phyloP scores from a whole-genome alignment of 2,888 invertebrate species.

The Lasioglossum morio region DNA sequence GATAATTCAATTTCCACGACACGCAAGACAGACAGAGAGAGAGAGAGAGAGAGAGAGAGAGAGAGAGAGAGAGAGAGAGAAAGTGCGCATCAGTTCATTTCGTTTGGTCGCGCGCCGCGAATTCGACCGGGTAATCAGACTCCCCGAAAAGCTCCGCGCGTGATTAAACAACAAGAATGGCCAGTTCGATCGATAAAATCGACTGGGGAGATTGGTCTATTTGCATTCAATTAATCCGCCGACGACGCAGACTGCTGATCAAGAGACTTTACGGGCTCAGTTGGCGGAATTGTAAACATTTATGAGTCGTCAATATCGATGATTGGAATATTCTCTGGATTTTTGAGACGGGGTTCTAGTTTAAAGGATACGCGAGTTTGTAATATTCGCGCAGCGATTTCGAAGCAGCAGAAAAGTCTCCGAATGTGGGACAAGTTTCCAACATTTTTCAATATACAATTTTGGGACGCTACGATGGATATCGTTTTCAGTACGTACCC shows the following conservation, averaged over 20 bases:
- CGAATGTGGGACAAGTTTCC: too few relatives aligned
- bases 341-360: neutral
- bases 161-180: neutral
- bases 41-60: neutral
- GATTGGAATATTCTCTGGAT: neutral
- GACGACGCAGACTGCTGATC: neutral
- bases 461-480: too few relatives aligned
- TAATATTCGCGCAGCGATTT: too few relatives aligned
- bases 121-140: neutral
- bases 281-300: neutral
- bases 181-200: neutral
- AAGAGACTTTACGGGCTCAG: neutral
- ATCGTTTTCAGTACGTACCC: too few relatives aligned
- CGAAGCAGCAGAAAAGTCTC: too few relatives aligned
- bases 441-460: too few relatives aligned
- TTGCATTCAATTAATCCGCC: neutral
- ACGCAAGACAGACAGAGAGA: neutral
- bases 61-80: neutral
- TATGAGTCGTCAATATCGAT: neutral
- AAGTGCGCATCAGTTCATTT: neutral
- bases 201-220: neutral
- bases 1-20: neutral
- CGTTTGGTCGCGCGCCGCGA: neutral
- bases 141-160: neutral
- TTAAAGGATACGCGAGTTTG: too few relatives aligned